Evolutionary conservation across 2,797 vertebrate species (phyloP), one percentile per base, ranked within the genome.

Genomic region (Eulemur mongoz): DNA sequence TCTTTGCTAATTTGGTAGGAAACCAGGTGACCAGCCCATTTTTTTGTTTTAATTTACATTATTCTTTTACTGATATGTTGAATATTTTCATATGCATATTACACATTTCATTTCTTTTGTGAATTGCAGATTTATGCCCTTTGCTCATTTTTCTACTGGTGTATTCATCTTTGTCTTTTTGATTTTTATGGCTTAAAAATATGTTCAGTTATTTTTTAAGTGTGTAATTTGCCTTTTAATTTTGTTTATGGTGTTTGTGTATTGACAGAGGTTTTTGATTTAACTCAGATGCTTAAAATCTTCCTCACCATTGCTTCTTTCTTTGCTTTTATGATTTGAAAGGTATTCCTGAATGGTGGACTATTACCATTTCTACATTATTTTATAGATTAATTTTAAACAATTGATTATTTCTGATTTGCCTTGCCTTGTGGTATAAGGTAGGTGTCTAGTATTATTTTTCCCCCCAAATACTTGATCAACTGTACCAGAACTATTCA

Each of bases 351-450:
- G 43, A 59, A 25, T 40, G 50, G 18, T 38, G 2, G 38, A 78
- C 32, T 86, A 13, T 45, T 80, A 52, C 75, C 38, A 57, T 90
- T 90, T 92, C 32, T 73, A 35, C 6, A 67, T 35, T 73, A 48
- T 70, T 83, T 94, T 90, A 52, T 7, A 80, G 81, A 78, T 63
- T 88, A 32, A 73, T 86, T 92, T 96, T 75, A 95, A 83, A 65
- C 7, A 78, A 65, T 93, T 94, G 43, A 80, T 81, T 80, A 65
- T n/a, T 67, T 86, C 14, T 85, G 38, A 5, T 67, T 93, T 91
- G 57, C 4, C 48, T 91, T 94, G 57, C 7, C 57, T 83, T 73
- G 23, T 63, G 13, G 30, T 88, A 0, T 76, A 23, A 70, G 35
- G 6, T 72, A 63, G 11, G 6, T 10, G 7, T 75, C 5, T 95